Evolutionary conservation across 2,797 vertebrate genomes (phyloP).

Genomic region (Sparus aurata): DNA sequence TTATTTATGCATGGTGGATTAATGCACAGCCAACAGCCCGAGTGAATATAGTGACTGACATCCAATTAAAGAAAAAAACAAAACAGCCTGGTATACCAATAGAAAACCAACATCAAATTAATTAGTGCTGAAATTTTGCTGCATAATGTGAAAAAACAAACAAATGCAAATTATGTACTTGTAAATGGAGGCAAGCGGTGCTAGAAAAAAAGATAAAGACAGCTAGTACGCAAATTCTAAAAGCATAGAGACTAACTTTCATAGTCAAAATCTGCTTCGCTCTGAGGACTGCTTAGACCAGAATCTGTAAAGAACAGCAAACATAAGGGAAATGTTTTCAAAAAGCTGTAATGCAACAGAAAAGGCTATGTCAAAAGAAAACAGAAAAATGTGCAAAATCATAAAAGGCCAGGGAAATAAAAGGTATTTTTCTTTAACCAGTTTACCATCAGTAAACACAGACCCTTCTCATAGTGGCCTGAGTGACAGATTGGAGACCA

Average conservation of each 20-base stretch:
- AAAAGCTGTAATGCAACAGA: constrained; percentile 74
- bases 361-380: constrained; percentile 71
- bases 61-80: constrained; percentile 64
- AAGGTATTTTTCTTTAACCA: constrained; percentile 21
- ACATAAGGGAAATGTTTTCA: constrained; percentile 84
- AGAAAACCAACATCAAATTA: constrained; percentile 67
- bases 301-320: constrained; percentile 98
- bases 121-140: constrained; percentile 77
- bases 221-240: constrained; percentile 75
- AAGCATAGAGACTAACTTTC: constrained; percentile 95
- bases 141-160: constrained; percentile 69
- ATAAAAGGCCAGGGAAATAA: constrained; percentile 54
- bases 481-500: constrained; percentile 45
- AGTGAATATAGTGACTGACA: constrained; percentile 78
- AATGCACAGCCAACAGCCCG: constrained; percentile 86
- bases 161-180: constrained; percentile 75
- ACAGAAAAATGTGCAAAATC: constrained; percentile 60
- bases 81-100: constrained; percentile 52
- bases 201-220: constrained; percentile 65
- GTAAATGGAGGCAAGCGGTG: constrained; percentile 77
- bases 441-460: constrained; percentile 38
- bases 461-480: constrained; percentile 20
- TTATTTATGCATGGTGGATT: constrained; percentile 83
- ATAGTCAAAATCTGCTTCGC: constrained; percentile 95
- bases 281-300: constrained; percentile 98